These are phyloP conservation scores for Conchocele bisecta DNA, from an alignment of 2,888 invertebrate species.

Conservation along the genomic window DNA sequence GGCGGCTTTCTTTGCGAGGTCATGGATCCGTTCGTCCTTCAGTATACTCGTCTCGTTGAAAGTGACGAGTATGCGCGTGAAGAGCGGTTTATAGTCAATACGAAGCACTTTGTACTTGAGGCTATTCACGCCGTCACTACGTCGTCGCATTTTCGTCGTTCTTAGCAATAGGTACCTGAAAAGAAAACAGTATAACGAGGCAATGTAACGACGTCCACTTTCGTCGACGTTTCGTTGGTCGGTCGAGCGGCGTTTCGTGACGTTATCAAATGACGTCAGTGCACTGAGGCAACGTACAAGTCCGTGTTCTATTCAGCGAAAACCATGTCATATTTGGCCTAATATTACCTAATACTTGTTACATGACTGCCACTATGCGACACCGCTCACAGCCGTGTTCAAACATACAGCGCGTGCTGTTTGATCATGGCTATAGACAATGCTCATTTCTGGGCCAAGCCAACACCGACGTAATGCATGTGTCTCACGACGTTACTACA, in stretches of 20 bases:
- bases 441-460: too few species aligned
- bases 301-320: not conserved
- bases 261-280: too few species aligned
- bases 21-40: slow-evolving; percentile 27
- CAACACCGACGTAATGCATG: too few species aligned
- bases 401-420: too few species aligned
- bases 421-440: too few species aligned
- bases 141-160: slow-evolving; percentile 54
- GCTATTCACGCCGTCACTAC: slow-evolving; percentile 64
- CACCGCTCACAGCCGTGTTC: too few species aligned
- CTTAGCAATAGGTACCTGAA: slow-evolving; percentile 63
- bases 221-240: not conserved
- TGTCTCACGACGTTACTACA: too few species aligned
- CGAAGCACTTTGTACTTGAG: slow-evolving; percentile 60
- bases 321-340: too few species aligned
- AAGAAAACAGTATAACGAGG: not conserved
- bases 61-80: slow-evolving; percentile 61
- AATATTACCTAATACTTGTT: too few species aligned
- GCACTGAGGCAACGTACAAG: not conserved
- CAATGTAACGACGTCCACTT: not conserved
- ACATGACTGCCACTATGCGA: too few species aligned
- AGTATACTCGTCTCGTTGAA: slow-evolving; percentile 56
- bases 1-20: not conserved
- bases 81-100: slow-evolving; percentile 53
- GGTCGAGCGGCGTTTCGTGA: too few species aligned